Evolutionary conservation across 2,797 vertebrate genomes (phyloP).

Genomic region (Thaleichthys pacificus): DNA sequence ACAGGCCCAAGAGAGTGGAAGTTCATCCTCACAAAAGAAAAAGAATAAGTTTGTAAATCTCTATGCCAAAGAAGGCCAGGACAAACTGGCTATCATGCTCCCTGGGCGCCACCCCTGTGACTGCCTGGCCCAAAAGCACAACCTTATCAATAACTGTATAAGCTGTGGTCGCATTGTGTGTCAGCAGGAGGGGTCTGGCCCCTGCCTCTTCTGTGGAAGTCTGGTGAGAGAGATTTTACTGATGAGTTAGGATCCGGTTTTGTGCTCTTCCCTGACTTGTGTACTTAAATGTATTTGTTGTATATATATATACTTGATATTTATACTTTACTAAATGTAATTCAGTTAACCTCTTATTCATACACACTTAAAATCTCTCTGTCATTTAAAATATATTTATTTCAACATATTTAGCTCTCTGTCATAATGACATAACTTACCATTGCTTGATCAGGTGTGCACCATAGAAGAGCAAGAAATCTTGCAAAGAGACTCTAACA

Average conservation of each 20-base stretch:
- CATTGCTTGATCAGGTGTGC: conserved; percentile 82
- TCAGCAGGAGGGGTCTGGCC: conserved; percentile 94
- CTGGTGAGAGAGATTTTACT: conserved; percentile 76
- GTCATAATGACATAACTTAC: neutral
- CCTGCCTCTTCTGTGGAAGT: conserved; percentile 91
- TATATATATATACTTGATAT: neutral
- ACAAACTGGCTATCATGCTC: conserved; percentile 84
- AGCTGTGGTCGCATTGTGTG: conserved; percentile 94
- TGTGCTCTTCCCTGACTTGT: neutral
- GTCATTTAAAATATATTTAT: neutral
- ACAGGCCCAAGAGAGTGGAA: conserved; percentile 82
- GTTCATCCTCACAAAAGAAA: conserved; percentile 79
- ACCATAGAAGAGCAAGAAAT: conserved; percentile 94
- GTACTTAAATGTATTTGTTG: neutral
- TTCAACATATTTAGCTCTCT: neutral
- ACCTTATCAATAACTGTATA: conserved; percentile 94
- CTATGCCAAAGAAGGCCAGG: conserved; percentile 91
- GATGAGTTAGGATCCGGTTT: neutral
- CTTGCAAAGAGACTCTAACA: conserved; percentile 94
- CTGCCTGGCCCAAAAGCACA: conserved; percentile 95
- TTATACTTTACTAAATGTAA: no score
- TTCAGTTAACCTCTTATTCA: no score
- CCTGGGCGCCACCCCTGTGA: conserved; percentile 90
- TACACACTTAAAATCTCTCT: neutral
- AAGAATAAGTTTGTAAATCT: conserved; percentile 90